A percentile compares a stretch with the other conserved stretches of the same genome.
phyloP scores from a whole-genome alignment of 2,797 vertebrate genomes.

The Pseudopleuronectes americanus region DNA sequence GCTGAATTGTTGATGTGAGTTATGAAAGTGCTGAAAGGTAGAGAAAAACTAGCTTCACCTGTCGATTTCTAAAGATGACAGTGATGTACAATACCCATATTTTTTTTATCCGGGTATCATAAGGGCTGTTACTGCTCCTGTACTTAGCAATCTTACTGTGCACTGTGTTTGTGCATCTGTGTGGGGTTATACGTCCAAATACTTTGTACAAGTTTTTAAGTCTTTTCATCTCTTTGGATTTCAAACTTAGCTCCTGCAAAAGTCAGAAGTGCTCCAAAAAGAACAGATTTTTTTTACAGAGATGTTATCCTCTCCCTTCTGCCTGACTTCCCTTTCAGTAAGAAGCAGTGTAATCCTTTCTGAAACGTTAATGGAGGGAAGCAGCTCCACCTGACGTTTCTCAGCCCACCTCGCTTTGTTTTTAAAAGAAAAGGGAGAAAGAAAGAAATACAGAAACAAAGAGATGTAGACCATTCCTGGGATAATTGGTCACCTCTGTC shows the following conservation, averaged over 20 bases:
- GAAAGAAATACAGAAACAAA: too few relatives aligned
- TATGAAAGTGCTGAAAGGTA: slow-evolving; percentile 2
- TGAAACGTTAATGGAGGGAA: not conserved
- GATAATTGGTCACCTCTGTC: too few relatives aligned
- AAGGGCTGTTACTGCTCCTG: not conserved
- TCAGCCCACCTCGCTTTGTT: too few relatives aligned
- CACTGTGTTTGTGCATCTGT: not conserved
- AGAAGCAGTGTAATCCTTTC: not conserved
- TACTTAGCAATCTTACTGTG: not conserved
- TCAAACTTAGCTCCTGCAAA: not conserved
- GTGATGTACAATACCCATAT: not conserved
- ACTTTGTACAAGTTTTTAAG: not conserved
- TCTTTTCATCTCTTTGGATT: not conserved
- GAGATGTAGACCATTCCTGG: too few relatives aligned
- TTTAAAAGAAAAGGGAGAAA: too few relatives aligned
- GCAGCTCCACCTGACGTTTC: too few relatives aligned
- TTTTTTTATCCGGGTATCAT: not conserved
- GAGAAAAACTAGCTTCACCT: slow-evolving; percentile 2
- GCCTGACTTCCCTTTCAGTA: not conserved
- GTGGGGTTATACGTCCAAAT: not conserved
- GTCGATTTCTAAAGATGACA: slow-evolving; percentile 11
- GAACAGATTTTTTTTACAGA: not conserved
- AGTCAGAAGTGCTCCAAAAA: not conserved
- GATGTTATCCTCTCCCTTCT: not conserved
- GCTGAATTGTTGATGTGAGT: slow-evolving; percentile 20